Base-by-base conservation (phyloP, 2,888 invertebrate species). In the Melinopterus prodromus region DNA sequence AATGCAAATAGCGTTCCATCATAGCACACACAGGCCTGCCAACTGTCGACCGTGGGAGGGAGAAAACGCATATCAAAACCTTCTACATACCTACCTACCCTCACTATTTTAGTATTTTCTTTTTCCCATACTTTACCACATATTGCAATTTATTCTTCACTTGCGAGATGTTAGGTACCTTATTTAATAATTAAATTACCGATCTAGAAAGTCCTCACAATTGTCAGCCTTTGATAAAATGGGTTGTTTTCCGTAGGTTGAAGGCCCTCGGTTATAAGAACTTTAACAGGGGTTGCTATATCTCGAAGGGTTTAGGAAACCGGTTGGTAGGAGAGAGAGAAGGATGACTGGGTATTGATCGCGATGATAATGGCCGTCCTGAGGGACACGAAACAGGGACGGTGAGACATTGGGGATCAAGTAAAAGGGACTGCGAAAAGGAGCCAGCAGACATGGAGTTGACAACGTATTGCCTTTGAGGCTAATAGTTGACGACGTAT, bases 1-100 rank as follows among this genome's bases (percentile, higher is more conserved):
- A 88, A 88, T 88, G 88, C 88, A 88, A 85, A 88, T 87, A 85
- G 84, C 83, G 84, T 83, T 83, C 85, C 85, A 86, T 86, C 86
- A 86, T 76, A 53, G 5, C 53, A 53, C 53, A 53, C 53, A 53
- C 53, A 53, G 53, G 53, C 53, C 53, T 53, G 53, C 53, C 53
- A 53, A 53, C 53, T 53, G 53, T 53, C 53, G 53, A 53, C 53
- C 9, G 9, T 1, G 53, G 53, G 53, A 53, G 53, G 53, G 53
- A 53, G 53, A 53, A 53, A 53, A 53, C 53, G 53, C 53, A 53
- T 53, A 53, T 53, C 53, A 53, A 53, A 7, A 7, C 53, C 53
- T 53, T 53, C 53, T 12, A 53, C 3, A 53, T 53, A 53, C 9
- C 53, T 53, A 53, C 9, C 53, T 9, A 12, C 12, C 26, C 26